Percentiles rank a stretch among this genome's conserved stretches.
phyloP scores from a whole-genome alignment of 2,888 invertebrate species.

The Drosophila nr. medialis region DNA sequence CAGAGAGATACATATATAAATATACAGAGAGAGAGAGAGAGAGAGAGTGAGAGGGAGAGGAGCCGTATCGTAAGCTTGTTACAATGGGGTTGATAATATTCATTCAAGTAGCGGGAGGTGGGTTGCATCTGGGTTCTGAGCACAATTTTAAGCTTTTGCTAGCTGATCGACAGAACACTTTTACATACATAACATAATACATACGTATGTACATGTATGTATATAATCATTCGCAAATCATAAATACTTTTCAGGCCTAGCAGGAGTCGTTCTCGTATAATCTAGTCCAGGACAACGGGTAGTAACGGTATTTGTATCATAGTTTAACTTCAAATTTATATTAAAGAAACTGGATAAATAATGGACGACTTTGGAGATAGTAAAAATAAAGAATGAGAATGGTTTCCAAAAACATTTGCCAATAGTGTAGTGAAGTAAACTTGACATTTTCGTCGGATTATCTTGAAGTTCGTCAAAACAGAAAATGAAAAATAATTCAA shows the following conservation, averaged over 20 bases:
- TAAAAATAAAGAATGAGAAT: not conserved
- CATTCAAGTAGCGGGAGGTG: not conserved
- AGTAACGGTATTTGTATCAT: not conserved
- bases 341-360: not conserved
- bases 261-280: not conserved
- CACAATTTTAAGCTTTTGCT: constrained; percentile 1
- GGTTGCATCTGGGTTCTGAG: not conserved
- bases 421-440: not conserved
- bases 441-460: not conserved
- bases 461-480: not conserved
- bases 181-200: not conserved
- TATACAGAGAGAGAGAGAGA: not conserved
- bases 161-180: constrained; percentile 9
- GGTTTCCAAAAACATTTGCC: not conserved
- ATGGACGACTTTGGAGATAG: not conserved
- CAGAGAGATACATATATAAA: no score
- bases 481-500: not conserved
- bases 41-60: not conserved
- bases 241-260: not conserved
- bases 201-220: not conserved
- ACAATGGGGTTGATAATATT: constrained; percentile 7
- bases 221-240: not conserved
- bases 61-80: not conserved
- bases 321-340: not conserved
- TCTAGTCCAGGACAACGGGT: not conserved